A percentile compares a stretch with the other conserved stretches of the same genome.
Evolutionary conservation across 2,888 invertebrate species (phyloP).

Genomic region (Physocephala rufipes): DNA sequence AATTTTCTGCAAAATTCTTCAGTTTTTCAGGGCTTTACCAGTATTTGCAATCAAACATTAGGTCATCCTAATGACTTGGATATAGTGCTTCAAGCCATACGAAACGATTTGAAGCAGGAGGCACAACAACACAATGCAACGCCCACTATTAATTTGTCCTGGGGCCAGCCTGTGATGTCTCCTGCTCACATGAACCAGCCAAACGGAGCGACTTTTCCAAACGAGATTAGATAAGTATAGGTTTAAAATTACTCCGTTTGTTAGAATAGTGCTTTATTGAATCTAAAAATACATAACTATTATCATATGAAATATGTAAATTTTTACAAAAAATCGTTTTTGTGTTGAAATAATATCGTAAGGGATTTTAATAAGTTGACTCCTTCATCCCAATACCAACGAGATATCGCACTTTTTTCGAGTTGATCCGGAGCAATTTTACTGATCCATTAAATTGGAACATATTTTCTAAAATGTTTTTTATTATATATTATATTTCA

Average conservation of each 20-base stretch:
- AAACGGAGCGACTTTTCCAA: background rate
- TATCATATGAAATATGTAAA: no score
- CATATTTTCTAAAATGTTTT: no score
- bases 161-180: conserved; percentile 9
- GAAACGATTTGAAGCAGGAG: conserved; percentile 33
- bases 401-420: no score
- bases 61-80: conserved; percentile 36
- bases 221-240: background rate
- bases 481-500: no score
- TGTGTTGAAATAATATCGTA: no score
- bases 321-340: no score
- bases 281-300: no score
- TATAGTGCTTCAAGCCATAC: conserved; percentile 37
- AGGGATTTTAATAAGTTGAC: no score
- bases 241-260: conserved; percentile 18
- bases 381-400: no score
- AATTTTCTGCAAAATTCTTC: background rate
- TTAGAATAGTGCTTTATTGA: no score
- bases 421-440: no score
- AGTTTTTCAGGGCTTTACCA: background rate
- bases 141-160: conserved; percentile 11
- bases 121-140: background rate
- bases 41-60: conserved; percentile 24
- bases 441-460: no score
- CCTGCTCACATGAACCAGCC: background rate